A percentile compares a stretch with the other conserved stretches of the same genome.
Conservation (phyloP, 2,797 vertebrate species). For the Sebastes trivittatus region DNA sequence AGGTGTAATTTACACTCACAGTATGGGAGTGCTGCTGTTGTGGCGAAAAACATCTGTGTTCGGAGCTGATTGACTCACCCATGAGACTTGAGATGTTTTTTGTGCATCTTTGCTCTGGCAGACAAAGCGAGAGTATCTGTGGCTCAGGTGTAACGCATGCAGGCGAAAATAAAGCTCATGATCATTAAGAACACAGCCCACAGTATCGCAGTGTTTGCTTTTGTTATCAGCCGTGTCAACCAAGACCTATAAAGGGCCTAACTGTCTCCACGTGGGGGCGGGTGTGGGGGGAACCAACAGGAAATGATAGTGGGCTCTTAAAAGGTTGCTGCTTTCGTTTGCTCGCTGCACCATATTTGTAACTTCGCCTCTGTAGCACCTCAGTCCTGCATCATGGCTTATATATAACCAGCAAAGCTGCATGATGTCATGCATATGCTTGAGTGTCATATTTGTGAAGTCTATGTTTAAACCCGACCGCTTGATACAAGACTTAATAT, state of each 20-base stretch:
- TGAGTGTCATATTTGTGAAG: neutral
- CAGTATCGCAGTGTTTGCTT: conserved; percentile 9
- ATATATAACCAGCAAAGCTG: neutral
- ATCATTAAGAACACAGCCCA: conserved; percentile 26
- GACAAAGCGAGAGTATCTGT: conserved; percentile 45
- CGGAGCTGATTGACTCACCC: conserved; percentile 77
- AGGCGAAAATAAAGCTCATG: conserved; percentile 55
- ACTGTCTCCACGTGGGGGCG: neutral
- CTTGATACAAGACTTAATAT: conserved; percentile 4
- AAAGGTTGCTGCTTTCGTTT: neutral
- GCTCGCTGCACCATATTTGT: neutral
- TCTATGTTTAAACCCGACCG: neutral
- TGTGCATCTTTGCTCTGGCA: conserved; percentile 51
- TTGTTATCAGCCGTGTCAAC: neutral
- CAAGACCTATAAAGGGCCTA: neutral
- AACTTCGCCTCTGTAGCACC: neutral
- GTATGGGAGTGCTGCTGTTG: conserved; percentile 75
- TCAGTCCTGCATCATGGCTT: neutral
- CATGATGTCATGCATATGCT: neutral
- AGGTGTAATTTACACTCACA: conserved; percentile 75
- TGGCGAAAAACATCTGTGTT: conserved; percentile 78
- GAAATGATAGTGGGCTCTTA: conserved; percentile 41
- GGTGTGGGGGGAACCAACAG: conserved; percentile 1
- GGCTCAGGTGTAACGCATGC: conserved; percentile 61
- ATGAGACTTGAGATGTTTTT: conserved; percentile 71